Conservation (phyloP, 1,140 invertebrate species). For the Drosophila serrata region DNA sequence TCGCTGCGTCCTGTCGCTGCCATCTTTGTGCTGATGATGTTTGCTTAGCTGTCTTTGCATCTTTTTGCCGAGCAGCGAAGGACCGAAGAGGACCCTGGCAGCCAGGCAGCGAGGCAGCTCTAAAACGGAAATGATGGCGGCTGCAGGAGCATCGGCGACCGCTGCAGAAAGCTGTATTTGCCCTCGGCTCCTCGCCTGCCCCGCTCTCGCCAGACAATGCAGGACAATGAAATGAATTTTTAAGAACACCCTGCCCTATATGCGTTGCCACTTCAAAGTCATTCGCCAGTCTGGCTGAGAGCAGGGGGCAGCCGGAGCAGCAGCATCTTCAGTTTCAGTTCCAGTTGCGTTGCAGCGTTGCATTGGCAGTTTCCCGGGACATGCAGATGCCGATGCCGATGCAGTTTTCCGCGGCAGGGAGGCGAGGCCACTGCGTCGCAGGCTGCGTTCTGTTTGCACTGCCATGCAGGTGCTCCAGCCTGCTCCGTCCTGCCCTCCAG, state of each 20-base stretch:
- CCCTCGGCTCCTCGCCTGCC: slow-evolving; percentile 46
- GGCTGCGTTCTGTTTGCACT: slow-evolving; percentile 71
- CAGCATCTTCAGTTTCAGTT: slow-evolving; percentile 66
- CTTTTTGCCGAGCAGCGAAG: slow-evolving; percentile 65
- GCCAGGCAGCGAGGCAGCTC: slow-evolving; percentile 52
- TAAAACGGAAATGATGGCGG: slow-evolving; percentile 84
- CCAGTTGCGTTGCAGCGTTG: slow-evolving; percentile 24
- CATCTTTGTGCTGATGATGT: slow-evolving; percentile 83
- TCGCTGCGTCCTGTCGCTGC: slow-evolving; percentile 52
- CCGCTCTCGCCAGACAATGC: slow-evolving; percentile 69
- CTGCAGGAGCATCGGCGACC: slow-evolving; percentile 61
- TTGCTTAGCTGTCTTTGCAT: slow-evolving; percentile 85
- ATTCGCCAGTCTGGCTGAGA: slow-evolving; percentile 50
- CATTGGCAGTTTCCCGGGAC: slow-evolving; percentile 55
- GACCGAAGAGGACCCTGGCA: slow-evolving; percentile 53
- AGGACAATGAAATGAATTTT: slow-evolving; percentile 84
- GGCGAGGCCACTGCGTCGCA: slow-evolving; percentile 34
- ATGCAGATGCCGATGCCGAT: slow-evolving; percentile 49
- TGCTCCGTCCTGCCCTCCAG: slow-evolving; percentile 49
- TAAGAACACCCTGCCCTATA: slow-evolving; percentile 81
- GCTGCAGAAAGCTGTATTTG: slow-evolving; percentile 80
- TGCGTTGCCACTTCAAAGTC: slow-evolving; percentile 81
- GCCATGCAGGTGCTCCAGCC: slow-evolving; percentile 68
- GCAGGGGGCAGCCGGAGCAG: slow-evolving; percentile 10
- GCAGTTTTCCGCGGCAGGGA: slow-evolving; percentile 48